These are phyloP conservation scores for Sorex maritimensis DNA, from an alignment of 2,797 vertebrate species.

Conservation along the genomic window DNA sequence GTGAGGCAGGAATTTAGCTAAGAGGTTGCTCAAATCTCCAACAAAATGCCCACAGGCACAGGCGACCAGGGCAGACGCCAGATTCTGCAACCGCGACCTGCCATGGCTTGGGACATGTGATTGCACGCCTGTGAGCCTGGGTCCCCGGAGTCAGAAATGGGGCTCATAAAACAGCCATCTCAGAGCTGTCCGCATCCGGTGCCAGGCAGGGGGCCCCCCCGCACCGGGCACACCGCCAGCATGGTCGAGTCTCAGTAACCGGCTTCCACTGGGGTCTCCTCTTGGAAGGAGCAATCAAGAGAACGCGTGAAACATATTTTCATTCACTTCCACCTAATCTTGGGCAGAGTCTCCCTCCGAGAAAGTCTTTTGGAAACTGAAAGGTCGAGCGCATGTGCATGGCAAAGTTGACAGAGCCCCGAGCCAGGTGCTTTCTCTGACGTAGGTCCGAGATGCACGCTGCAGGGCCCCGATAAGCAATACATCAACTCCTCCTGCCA, in stretches of 20 bases:
- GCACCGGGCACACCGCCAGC: not conserved
- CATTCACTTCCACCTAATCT: slow-evolving; percentile 10
- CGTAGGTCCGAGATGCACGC: not conserved
- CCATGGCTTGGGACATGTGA: not conserved
- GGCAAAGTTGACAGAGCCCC: slow-evolving; percentile 4
- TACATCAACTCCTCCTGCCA: slow-evolving; percentile 8
- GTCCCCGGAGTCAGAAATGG: slow-evolving; percentile 45
- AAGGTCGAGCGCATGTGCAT: not conserved
- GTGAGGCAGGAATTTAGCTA: not conserved
- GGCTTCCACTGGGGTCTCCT: slow-evolving; percentile 10
- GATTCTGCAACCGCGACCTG: slow-evolving; percentile 37
- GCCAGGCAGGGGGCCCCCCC: not conserved
- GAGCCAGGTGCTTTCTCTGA: not conserved
- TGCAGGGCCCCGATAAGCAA: slow-evolving; percentile 16
- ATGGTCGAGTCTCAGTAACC: not conserved
- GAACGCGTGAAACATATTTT: not conserved
- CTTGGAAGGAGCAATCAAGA: not conserved
- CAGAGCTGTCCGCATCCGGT: not conserved
- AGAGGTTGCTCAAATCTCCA: slow-evolving; percentile 14
- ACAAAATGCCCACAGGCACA: not conserved
- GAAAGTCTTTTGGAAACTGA: not conserved
- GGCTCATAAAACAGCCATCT: slow-evolving; percentile 24
- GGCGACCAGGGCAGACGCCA: not conserved
- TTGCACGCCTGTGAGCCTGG: not conserved
- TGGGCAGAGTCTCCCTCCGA: slow-evolving; percentile 24